phyloP scores from a whole-genome alignment of 2,888 invertebrate species.

The Drosophila kokeensis region DNA sequence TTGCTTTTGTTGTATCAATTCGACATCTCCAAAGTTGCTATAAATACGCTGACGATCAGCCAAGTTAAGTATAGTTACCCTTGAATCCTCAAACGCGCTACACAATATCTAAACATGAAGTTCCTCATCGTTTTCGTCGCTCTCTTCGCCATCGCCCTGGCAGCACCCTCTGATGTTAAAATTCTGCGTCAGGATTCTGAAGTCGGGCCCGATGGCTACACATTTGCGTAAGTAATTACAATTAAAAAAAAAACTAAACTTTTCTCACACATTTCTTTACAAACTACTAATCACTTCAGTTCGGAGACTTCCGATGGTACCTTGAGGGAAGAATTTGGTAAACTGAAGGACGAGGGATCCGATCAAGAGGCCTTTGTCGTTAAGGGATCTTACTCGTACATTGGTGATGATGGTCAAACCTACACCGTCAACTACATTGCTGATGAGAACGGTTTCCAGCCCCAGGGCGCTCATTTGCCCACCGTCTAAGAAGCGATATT shows the following conservation, averaged over 20 bases:
- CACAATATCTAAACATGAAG: conserved; percentile 64
- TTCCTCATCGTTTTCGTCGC: conserved; percentile 74
- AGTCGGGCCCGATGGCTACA: rapidly evolving
- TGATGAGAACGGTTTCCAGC: no score
- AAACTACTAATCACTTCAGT: no score
- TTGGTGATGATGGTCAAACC: rapidly evolving
- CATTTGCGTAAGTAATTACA: rapidly evolving
- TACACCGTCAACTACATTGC: no score
- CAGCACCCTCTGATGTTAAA: conserved; percentile 50
- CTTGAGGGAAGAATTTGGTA: rapidly evolving
- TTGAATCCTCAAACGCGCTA: conserved; percentile 53
- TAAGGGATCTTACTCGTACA: no score
- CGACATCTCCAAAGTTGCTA: not conserved
- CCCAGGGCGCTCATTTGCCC: no score
- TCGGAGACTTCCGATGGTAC: conserved; percentile 82
- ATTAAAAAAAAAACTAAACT: conserved; percentile 56
- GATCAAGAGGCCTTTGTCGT: no score
- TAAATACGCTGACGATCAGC: conserved; percentile 31
- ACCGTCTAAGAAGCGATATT: no score
- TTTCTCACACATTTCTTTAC: no score
- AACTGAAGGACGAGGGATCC: no score
- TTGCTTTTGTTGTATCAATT: conserved; percentile 17
- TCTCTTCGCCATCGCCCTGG: conserved; percentile 72
- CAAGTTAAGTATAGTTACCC: conserved; percentile 41
- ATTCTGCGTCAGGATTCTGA: conserved; percentile 9